Conservation (phyloP, 2,888 invertebrate genomes). For the Andrena haemorrhoa region DNA sequence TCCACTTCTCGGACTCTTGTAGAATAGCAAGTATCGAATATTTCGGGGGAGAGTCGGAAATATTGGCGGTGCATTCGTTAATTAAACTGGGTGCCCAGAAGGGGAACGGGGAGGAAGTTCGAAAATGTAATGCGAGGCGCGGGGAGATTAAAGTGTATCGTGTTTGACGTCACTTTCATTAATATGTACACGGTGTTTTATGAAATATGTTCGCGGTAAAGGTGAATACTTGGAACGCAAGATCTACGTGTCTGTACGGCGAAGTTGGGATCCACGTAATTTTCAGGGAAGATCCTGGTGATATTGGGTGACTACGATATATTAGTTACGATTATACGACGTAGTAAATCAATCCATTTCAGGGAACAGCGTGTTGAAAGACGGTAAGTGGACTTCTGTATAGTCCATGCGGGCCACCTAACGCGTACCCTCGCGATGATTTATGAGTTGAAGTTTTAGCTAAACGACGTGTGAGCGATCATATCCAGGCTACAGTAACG, state of each 20-base stretch:
- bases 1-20: not conserved
- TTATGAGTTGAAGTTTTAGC: conserved; percentile 49
- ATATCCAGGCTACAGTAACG: conserved; percentile 30
- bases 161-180: conserved; percentile 18
- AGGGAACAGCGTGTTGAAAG: conserved; percentile 30
- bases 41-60: not conserved
- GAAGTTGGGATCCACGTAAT: not conserved
- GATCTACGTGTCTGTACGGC: no score
- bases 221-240: not conserved
- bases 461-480: conserved; percentile 43
- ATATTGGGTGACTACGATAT: not conserved
- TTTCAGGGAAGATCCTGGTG: not conserved
- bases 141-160: not conserved
- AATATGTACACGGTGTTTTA: not conserved
- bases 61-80: conserved; percentile 24
- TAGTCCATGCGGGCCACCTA: conserved; percentile 31
- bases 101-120: not conserved
- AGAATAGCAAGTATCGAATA: not conserved
- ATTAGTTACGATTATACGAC: conserved; percentile 16
- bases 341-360: conserved; percentile 50
- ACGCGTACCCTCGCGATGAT: conserved; percentile 36
- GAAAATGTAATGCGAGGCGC: not conserved
- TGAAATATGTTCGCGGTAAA: not conserved
- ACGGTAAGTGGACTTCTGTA: conserved; percentile 45
- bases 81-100: conserved; percentile 9